A percentile compares a stretch with the other conserved stretches of the same genome.
Evolutionary conservation across 2,797 vertebrate genomes (phyloP).

Genomic region (Channallabes apus): DNA sequence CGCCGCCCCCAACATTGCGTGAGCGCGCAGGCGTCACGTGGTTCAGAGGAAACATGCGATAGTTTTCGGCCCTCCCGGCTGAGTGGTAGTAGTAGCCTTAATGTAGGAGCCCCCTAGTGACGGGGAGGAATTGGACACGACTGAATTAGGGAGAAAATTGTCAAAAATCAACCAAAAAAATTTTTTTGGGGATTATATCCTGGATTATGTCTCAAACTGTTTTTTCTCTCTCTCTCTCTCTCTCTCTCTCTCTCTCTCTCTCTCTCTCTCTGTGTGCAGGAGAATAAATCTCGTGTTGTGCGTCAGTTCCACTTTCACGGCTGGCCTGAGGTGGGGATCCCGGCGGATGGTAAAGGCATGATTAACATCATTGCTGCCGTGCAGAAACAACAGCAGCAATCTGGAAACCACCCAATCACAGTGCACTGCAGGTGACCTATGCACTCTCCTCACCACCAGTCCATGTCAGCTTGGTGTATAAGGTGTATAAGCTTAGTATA

Average conservation of each 20-base stretch:
- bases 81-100: no score
- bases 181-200: no score
- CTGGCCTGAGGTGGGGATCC: slow-evolving; percentile 98
- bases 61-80: no score
- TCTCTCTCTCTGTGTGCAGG: slow-evolving; percentile 68
- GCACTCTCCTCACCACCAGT: not conserved
- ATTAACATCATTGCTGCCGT: slow-evolving; percentile 96
- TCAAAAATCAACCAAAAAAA: no score
- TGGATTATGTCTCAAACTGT: no score
- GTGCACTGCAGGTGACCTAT: slow-evolving; percentile 93
- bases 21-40: no score
- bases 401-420: slow-evolving; percentile 96
- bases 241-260: not conserved
- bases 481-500: not conserved
- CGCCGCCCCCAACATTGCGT: no score
- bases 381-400: slow-evolving; percentile 98
- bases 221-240: not conserved
- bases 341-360: slow-evolving; percentile 94
- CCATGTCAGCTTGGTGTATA: not conserved
- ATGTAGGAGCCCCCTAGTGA: no score
- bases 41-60: no score
- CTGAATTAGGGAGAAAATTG: no score
- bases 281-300: slow-evolving; percentile 92
- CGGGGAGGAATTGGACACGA: no score
- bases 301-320: slow-evolving; percentile 97